Evolutionary conservation across 2,797 vertebrate genomes (phyloP).

Genomic region (Tiaroga cobitis): DNA sequence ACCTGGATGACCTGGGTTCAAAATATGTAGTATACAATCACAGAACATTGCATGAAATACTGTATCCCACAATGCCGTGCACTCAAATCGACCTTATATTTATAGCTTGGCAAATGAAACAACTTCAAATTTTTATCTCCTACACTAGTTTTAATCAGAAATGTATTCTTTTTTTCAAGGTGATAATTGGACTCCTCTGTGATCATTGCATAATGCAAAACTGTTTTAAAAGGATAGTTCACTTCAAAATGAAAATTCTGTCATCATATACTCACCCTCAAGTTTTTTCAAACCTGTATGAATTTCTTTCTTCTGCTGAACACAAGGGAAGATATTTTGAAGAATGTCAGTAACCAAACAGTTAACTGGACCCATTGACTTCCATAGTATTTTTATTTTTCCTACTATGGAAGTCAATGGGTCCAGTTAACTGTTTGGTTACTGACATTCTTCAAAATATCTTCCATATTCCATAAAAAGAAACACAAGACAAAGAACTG

Average conservation of each 20-base stretch:
- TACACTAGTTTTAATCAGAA: background rate
- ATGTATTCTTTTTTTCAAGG: background rate
- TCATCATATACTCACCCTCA: too few relatives aligned
- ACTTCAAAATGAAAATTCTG: too few relatives aligned
- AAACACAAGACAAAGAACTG: background rate
- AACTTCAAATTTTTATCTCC: background rate
- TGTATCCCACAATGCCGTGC: background rate
- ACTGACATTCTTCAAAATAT: too few relatives aligned
- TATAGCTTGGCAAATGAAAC: background rate
- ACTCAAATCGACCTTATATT: background rate
- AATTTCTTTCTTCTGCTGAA: too few relatives aligned
- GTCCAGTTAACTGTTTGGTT: too few relatives aligned
- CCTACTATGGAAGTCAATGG: too few relatives aligned
- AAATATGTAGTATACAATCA: background rate
- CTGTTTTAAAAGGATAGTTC: background rate
- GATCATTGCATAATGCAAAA: background rate
- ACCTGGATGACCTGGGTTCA: background rate
- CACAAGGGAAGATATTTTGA: too few relatives aligned
- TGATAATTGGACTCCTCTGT: background rate
- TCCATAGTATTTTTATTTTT: too few relatives aligned
- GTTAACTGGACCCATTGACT: too few relatives aligned
- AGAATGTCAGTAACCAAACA: too few relatives aligned
- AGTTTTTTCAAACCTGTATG: too few relatives aligned
- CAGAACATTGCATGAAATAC: background rate
- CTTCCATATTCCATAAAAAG: too few relatives aligned